phyloP scores from a whole-genome alignment of 35 echinoderm and acorn worm species.

The Ophiothrix spiculata region DNA sequence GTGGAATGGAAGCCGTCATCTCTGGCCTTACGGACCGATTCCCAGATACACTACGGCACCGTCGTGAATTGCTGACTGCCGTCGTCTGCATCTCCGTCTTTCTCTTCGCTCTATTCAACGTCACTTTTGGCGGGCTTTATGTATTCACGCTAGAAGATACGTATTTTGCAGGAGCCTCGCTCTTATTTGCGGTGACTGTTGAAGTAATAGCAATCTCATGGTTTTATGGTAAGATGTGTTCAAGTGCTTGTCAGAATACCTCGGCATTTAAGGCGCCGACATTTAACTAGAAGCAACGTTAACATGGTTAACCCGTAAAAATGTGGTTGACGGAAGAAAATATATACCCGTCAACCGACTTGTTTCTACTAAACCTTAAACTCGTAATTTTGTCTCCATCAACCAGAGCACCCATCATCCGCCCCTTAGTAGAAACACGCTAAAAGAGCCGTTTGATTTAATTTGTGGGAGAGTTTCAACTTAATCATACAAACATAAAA shows the following conservation, averaged over 20 bases:
- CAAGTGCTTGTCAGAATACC: neutral
- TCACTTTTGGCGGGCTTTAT: slow-evolving; percentile 90
- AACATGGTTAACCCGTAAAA: too few relatives aligned
- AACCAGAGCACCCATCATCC: too few relatives aligned
- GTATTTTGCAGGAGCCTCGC: slow-evolving; percentile 54
- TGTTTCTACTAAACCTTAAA: too few relatives aligned
- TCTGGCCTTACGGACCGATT: slow-evolving; percentile 71
- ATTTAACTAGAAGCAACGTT: too few relatives aligned
- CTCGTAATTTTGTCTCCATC: too few relatives aligned
- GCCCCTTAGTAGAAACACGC: too few relatives aligned
- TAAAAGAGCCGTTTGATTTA: too few relatives aligned
- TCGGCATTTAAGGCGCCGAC: too few relatives aligned
- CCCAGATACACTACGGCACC: slow-evolving; percentile 46
- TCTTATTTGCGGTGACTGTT: slow-evolving; percentile 74
- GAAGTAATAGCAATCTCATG: slow-evolving; percentile 76
- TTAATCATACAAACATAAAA: too few relatives aligned
- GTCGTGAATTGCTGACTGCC: slow-evolving; percentile 63
- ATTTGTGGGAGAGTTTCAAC: too few relatives aligned
- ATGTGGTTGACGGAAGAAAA: too few relatives aligned
- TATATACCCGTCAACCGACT: too few relatives aligned
- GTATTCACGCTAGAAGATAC: slow-evolving; percentile 73
- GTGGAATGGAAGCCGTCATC: slow-evolving; percentile 85
- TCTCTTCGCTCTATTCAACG: slow-evolving; percentile 58
- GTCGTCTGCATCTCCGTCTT: slow-evolving; percentile 55
- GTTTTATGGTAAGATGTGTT: slow-evolving; percentile 78